phyloP scores from a whole-genome alignment of 2,113 vertebrate species.

The Poeciliopsis turrubarensis region DNA sequence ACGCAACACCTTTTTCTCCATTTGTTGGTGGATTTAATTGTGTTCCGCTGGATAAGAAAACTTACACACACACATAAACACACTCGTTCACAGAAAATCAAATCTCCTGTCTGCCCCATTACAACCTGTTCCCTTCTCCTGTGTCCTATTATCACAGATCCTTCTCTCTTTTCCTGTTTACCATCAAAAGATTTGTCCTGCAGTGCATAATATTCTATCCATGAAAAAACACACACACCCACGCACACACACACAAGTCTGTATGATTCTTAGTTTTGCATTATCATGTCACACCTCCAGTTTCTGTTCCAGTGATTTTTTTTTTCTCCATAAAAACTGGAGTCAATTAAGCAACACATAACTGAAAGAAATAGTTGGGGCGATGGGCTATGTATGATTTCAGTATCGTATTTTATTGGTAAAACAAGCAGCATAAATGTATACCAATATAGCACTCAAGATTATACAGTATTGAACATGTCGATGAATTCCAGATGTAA shows the following conservation, averaged over 20 bases:
- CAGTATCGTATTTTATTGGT: neutral
- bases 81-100: constrained; percentile 25
- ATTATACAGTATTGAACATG: constrained; percentile 28
- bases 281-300: constrained; percentile 23
- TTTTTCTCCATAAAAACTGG: neutral
- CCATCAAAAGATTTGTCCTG: constrained; percentile 60
- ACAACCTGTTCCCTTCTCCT: constrained; percentile 62
- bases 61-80: constrained; percentile 18
- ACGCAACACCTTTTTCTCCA: neutral
- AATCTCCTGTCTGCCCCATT: constrained; percentile 62
- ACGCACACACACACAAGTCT: constrained; percentile 48
- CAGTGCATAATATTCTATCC: constrained; percentile 60
- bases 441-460: neutral
- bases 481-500: constrained; percentile 22
- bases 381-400: neutral
- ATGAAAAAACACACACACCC: constrained; percentile 52
- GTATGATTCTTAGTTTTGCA: constrained; percentile 42
- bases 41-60: constrained; percentile 31
- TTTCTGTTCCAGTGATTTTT: too few relatives aligned
- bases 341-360: constrained; percentile 27
- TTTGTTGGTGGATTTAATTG: constrained; percentile 22
- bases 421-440: neutral
- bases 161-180: constrained; percentile 50
- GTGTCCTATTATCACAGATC: constrained; percentile 56
- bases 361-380: neutral